These are phyloP conservation scores for Eolophus roseicapilla DNA, from an alignment of 2,113 vertebrate genomes.

Conservation along the genomic window DNA sequence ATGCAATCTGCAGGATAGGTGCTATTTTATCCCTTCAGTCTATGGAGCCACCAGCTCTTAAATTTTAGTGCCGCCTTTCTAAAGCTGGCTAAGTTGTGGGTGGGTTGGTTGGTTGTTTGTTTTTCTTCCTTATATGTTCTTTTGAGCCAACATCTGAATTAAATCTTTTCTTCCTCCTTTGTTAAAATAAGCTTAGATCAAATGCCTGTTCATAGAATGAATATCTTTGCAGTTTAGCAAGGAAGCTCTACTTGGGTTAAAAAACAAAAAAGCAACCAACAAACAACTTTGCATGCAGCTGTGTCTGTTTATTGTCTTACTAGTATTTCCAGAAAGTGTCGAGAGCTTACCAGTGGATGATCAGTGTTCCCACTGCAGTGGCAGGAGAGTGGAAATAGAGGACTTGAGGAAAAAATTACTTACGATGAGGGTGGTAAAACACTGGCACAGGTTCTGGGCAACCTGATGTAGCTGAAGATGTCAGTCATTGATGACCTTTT, in stretches of 20 bases:
- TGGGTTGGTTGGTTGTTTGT: rapidly evolving
- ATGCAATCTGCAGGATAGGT: not conserved
- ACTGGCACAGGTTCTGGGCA: not conserved
- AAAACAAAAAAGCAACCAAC: not conserved
- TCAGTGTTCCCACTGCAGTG: not conserved
- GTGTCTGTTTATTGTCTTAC: not conserved
- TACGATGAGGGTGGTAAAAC: not conserved
- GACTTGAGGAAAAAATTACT: not conserved
- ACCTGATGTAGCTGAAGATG: not conserved
- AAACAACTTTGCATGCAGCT: not conserved
- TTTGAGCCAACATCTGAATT: not conserved
- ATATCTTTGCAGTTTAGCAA: not conserved
- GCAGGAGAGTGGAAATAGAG: not conserved
- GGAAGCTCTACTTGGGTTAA: not conserved
- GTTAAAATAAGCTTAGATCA: not conserved
- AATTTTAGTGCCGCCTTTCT: not conserved
- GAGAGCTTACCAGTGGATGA: not conserved
- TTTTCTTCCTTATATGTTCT: not conserved
- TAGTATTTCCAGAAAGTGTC: not conserved
- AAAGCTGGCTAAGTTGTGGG: not conserved
- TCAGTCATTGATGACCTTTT: not conserved
- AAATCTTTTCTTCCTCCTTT: not conserved
- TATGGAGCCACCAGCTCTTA: not conserved
- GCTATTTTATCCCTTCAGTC: not conserved
- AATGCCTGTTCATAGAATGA: not conserved